These are phyloP conservation scores for Calliopum simillimum DNA, from an alignment of 2,888 invertebrate genomes.

Conservation along the genomic window DNA sequence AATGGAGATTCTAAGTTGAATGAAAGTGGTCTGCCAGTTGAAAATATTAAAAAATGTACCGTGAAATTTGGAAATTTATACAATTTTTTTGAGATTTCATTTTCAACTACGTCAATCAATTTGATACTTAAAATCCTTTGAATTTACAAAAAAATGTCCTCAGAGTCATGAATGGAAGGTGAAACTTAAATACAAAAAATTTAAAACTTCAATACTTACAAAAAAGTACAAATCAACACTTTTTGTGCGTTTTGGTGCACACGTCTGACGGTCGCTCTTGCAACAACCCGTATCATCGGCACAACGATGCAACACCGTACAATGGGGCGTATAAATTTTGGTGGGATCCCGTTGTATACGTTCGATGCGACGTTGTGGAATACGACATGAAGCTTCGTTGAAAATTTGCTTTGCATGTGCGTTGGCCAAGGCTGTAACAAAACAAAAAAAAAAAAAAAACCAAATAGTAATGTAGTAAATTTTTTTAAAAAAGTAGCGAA, in stretches of 20 bases:
- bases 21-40: no score
- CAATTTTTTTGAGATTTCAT: no score
- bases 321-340: slow-evolving; percentile 84
- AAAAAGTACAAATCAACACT: slow-evolving; percentile 82
- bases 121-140: no score
- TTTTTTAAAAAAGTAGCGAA: not conserved
- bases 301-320: slow-evolving; percentile 88
- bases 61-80: no score
- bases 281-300: slow-evolving; percentile 92
- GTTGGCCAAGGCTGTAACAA: slow-evolving; percentile 58
- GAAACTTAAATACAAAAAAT: slow-evolving; percentile 7
- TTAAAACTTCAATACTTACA: slow-evolving; percentile 74
- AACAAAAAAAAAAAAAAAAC: slow-evolving; percentile 27
- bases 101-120: no score
- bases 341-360: slow-evolving; percentile 73
- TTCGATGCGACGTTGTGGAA: slow-evolving; percentile 81
- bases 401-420: slow-evolving; percentile 58
- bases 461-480: slow-evolving; percentile 30
- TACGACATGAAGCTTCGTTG: slow-evolving; percentile 57
- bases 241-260: slow-evolving; percentile 80
- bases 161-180: no score
- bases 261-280: slow-evolving; percentile 76
- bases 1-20: no score
- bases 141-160: no score
- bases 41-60: no score